These are phyloP conservation scores for Drosophila repleta DNA, from an alignment of 1,140 invertebrate genomes.

Conservation along the genomic window DNA sequence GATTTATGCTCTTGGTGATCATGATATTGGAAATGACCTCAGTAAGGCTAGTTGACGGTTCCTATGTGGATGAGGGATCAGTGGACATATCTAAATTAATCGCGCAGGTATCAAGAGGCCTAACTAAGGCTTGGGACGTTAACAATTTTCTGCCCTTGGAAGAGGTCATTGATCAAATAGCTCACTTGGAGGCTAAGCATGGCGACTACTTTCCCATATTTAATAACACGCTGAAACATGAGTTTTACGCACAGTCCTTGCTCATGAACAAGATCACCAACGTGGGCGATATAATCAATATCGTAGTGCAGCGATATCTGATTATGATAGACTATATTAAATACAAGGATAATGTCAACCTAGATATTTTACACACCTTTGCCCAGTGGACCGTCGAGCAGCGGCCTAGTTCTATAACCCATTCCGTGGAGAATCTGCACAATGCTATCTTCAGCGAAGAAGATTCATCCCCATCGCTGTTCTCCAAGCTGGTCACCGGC, in stretches of 20 bases:
- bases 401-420: conserved; percentile 20
- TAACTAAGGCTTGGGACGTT: conserved; percentile 24
- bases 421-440: conserved; percentile 17
- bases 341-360: conserved; percentile 15
- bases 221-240: conserved; percentile 23
- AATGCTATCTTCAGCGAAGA: conserved; percentile 14
- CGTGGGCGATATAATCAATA: conserved; percentile 6
- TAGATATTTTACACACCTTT: conserved; percentile 33
- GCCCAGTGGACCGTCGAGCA: conserved; percentile 46
- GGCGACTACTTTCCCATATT: conserved; percentile 22
- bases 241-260: conserved; percentile 2
- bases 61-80: not conserved
- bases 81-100: conserved; percentile 44
- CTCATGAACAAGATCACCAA: conserved; percentile 14
- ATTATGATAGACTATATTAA: conserved; percentile 28
- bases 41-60: not conserved
- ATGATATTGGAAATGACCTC: not conserved
- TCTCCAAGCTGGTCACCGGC: conserved; percentile 8
- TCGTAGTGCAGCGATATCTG: conserved; percentile 15
- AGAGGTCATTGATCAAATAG: conserved; percentile 28
- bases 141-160: conserved; percentile 8
- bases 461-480: conserved; percentile 2
- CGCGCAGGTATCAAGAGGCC: conserved; percentile 15
- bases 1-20: not conserved
- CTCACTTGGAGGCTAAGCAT: conserved; percentile 28